Evolutionary conservation across 2,113 vertebrate species (phyloP).

Genomic region (Muntiacus reevesi): DNA sequence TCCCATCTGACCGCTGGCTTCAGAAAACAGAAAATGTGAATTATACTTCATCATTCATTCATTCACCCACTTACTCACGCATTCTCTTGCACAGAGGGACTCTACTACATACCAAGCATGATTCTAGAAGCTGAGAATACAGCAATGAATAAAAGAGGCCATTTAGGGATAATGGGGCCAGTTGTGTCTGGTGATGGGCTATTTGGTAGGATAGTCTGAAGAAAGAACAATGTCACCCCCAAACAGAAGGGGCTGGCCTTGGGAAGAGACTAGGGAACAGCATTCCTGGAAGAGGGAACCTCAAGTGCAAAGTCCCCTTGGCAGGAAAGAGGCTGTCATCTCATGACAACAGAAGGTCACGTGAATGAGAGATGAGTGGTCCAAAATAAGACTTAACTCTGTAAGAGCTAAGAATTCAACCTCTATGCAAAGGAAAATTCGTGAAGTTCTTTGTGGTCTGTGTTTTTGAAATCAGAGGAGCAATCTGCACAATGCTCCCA

Average conservation of each 20-base stretch:
- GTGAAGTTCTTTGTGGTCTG: neutral
- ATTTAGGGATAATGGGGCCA: neutral
- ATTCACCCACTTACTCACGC: neutral
- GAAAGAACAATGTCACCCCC: neutral
- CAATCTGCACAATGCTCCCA: neutral
- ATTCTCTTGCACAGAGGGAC: neutral
- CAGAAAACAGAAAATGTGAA: neutral
- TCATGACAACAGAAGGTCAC: neutral
- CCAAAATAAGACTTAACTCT: neutral
- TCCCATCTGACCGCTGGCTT: neutral
- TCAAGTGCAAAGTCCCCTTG: neutral
- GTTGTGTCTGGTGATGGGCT: neutral
- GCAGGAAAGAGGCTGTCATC: neutral
- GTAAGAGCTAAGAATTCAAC: neutral
- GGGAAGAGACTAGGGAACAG: neutral
- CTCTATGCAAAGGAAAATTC: neutral
- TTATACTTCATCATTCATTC: neutral
- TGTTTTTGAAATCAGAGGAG: neutral
- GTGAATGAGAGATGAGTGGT: neutral
- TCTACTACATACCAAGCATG: neutral
- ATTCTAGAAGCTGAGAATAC: neutral
- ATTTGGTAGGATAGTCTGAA: neutral
- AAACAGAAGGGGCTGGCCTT: neutral
- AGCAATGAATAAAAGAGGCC: neutral
- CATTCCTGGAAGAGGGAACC: neutral